Percentiles rank a stretch among this genome's conserved stretches.
Conservation (phyloP, 92 coral and sea anemone species). For the Palythoa heliodiscus region DNA sequence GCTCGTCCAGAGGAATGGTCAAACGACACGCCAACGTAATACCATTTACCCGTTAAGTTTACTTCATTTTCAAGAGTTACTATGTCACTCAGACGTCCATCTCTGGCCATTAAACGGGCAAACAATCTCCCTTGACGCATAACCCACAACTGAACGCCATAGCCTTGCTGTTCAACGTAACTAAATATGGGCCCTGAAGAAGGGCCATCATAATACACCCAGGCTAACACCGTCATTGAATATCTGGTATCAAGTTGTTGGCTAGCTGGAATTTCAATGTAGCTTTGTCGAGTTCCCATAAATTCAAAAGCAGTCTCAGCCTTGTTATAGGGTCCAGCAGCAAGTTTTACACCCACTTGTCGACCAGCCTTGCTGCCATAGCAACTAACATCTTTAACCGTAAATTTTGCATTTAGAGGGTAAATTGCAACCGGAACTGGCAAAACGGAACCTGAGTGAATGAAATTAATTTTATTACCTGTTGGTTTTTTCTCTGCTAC, state of each 20-base stretch:
- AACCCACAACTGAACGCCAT: constrained; percentile 67
- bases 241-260: constrained; percentile 54
- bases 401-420: constrained; percentile 55
- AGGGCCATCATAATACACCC: constrained; percentile 66
- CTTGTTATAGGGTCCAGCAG: constrained; percentile 52
- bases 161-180: constrained; percentile 42
- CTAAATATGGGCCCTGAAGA: constrained; percentile 69
- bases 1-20: constrained; percentile 59
- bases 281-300: constrained; percentile 65
- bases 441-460: constrained; percentile 48
- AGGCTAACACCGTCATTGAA: constrained; percentile 71
- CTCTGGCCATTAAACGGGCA: constrained; percentile 51
- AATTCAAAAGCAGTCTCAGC: constrained; percentile 67
- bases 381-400: constrained; percentile 80
- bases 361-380: constrained; percentile 66
- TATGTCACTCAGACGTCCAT: constrained; percentile 24
- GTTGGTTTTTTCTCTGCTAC: neutral
- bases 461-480: neutral
- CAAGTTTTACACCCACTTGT: constrained; percentile 52
- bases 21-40: constrained; percentile 68
- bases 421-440: constrained; percentile 76
- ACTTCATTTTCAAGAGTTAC: constrained; percentile 39
- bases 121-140: constrained; percentile 48
- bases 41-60: constrained; percentile 60
- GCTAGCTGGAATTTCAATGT: constrained; percentile 68